Evolutionary conservation across 2,888 invertebrate genomes (phyloP).

Genomic region (Drosophila affinis): DNA sequence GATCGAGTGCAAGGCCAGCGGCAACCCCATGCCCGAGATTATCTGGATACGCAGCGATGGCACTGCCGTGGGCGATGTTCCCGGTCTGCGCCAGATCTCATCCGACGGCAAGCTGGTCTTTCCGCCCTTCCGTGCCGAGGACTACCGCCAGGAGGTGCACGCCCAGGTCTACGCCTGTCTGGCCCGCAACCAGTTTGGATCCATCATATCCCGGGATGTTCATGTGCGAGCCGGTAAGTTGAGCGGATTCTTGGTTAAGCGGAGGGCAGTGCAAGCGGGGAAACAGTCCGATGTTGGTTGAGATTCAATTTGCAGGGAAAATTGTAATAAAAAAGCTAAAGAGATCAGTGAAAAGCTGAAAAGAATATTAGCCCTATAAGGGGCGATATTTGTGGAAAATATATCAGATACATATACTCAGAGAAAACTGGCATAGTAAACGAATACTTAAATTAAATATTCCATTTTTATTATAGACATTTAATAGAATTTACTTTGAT

Average conservation of each 20-base stretch:
- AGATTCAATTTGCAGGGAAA: not conserved
- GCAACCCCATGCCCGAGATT: conserved; percentile 94
- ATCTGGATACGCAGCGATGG: conserved; percentile 97
- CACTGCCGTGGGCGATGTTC: conserved; percentile 94
- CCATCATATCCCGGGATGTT: conserved; percentile 95
- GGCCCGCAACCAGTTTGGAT: conserved; percentile 94
- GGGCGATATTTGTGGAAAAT: not conserved
- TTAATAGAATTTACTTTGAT: too few relatives aligned
- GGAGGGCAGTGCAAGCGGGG: conserved; percentile 54
- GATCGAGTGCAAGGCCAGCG: conserved; percentile 95
- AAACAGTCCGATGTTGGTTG: not conserved
- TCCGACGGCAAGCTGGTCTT: conserved; percentile 97
- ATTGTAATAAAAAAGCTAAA: not conserved
- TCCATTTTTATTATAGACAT: too few relatives aligned
- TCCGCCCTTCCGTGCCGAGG: conserved; percentile 96
- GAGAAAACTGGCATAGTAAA: not conserved
- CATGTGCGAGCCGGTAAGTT: conserved; percentile 96
- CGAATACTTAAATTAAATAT: not conserved
- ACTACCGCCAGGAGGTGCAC: conserved; percentile 96
- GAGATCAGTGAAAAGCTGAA: not conserved
- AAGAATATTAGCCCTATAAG: not conserved
- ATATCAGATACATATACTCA: not conserved
- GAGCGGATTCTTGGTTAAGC: conserved; percentile 5
- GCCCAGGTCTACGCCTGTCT: conserved; percentile 97
- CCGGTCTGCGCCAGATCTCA: conserved; percentile 92